Evolutionary conservation across 2,888 invertebrate species (phyloP), one percentile per base, ranked within the genome.

Genomic region (Drosophila colorata): DNA sequence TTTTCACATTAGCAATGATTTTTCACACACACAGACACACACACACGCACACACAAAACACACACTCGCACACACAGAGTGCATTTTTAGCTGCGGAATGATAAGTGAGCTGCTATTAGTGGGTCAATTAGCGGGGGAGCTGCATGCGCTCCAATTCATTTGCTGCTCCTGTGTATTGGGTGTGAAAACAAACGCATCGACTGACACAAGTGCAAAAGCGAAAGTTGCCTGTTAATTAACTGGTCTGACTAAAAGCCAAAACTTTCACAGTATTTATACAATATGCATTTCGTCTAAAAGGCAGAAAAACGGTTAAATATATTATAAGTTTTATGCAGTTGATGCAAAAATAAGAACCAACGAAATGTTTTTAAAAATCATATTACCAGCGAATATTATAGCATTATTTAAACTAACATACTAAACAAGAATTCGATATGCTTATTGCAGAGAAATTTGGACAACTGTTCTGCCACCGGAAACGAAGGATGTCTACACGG

Each of bases 381-480:
- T n/a, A n/a, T n/a, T n/a, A n/a, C n/a, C n/a, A n/a, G n/a, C n/a
- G n/a, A n/a, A n/a, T n/a, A n/a, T n/a, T n/a, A n/a, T n/a, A n/a
- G n/a, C n/a, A n/a, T n/a, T n/a, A n/a, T n/a, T n/a, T n/a, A n/a
- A n/a, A n/a, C n/a, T n/a, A n/a, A n/a, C n/a, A n/a, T n/a, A n/a
- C 7, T 23, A 4, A 23, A 23, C 4, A 4, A 23, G 23, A 23
- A 0, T 28, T 0, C 25, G 2, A 8, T n/a, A 37, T 43, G 9
- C 13, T 18, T 4, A 1, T 79, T 92, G 7, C 90, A 95, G 95
- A 90, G 94, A 94, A 75, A 95, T 95, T 79, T 95, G 95, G 95
- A 94, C 94, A 0, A 94, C 95, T 8, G 90, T 93, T 33, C 90
- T 93, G 48, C 92, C 92, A 59, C 92, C 92, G 35, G 92, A 92